Evolutionary conservation across 1,140 invertebrate species (phyloP), one percentile per base, ranked within the genome.

Genomic region (Temnothorax nylanderi): DNA sequence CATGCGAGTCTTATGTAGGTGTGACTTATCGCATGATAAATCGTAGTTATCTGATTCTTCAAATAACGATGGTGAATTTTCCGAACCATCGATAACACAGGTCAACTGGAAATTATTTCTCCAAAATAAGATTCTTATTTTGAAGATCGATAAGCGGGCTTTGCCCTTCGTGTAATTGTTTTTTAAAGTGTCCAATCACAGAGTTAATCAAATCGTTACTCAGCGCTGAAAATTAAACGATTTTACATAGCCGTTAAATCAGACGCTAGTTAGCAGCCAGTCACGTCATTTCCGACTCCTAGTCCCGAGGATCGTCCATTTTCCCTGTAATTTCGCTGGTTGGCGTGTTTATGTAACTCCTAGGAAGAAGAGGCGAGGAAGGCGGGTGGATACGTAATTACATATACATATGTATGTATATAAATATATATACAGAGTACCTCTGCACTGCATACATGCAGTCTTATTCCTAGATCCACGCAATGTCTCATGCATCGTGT

Each of bases 381-480:
- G 16, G 47, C 16, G 41, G 11, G 2, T 65, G 11, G 58, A 64
- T 47, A 65, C 4, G 16, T 72, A 72, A 72, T 74, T 21, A 26
- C 16, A 69, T 18, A 13, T 18, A 32, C 5, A 16, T 7, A 10
- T 16, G 4, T 5, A 18, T 13, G 56, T 16, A 7, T 4, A 21
- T 32, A 32, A 4, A 18, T 13, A 21, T 16, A 7, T 1, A 21
- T 32, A 32, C 7, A 51, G 26, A 69, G 6, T 7, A 56, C 6
- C n/a, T 75, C 21, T 75, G 16, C 4, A 11, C 26, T 26, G 26
- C 26, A 41, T 26, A 11, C 13, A 41, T 51, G 34, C 41, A 72
- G 85, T 58, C 56, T 88, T 86, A 75, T 87, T 81, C 32, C 65
- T 44, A 16, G 65, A 34, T 88, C 49, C 41, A 65, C 65, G 58